Evolutionary conservation across 2,888 invertebrate species (phyloP).

Genomic region (Drosophila recens): DNA sequence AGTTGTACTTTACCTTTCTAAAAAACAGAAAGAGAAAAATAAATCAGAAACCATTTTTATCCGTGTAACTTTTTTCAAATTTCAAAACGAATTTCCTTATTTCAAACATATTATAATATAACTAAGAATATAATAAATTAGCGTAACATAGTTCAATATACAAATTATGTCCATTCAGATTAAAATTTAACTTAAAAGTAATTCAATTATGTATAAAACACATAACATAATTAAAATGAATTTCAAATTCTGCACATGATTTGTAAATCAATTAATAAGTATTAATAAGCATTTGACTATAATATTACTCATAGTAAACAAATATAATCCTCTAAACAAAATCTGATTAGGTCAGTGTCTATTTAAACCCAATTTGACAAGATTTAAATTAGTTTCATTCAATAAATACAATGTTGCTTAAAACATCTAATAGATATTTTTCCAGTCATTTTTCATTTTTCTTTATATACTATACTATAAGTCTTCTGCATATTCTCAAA

Average conservation of each 20-base stretch:
- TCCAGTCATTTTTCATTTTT: neutral
- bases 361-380: neutral
- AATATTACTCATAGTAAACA: neutral
- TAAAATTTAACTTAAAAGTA: neutral
- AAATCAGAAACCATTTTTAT: neutral
- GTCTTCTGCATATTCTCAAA: conserved; percentile 3
- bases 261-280: neutral
- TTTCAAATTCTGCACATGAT: neutral
- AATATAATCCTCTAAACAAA: neutral
- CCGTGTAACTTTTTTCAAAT: no score
- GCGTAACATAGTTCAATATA: no score
- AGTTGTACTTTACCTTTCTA: no score
- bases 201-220: neutral
- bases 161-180: neutral
- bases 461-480: neutral
- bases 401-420: neutral
- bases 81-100: no score
- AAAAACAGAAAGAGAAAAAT: neutral
- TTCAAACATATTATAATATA: no score
- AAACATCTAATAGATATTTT: no score
- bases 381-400: neutral
- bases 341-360: neutral
- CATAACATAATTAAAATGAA: neutral
- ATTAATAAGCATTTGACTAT: neutral
- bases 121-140: no score